Conservation (phyloP, 2,888 invertebrate genomes). For the Folsomia manolachei region DNA sequence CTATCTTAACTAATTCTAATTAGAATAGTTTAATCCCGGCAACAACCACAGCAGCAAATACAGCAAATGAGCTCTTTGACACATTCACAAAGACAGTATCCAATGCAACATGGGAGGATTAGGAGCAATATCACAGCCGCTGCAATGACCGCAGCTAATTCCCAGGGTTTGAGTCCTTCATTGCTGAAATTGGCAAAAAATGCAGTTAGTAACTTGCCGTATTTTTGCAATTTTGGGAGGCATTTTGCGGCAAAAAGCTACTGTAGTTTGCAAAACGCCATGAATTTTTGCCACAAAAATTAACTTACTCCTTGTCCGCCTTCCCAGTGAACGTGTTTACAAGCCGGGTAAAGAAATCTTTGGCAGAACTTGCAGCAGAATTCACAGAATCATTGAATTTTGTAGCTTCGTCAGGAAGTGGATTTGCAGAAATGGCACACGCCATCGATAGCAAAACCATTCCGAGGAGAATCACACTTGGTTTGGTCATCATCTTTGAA, state of each 20-base stretch:
- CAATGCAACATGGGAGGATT: conserved; percentile 43
- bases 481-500: conserved; percentile 10
- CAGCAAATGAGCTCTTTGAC: conserved; percentile 51
- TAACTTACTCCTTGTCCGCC: conserved; percentile 31
- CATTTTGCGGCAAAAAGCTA: not conserved
- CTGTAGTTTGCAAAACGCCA: too few relatives aligned
- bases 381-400: conserved; percentile 11
- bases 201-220: not conserved
- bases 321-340: conserved; percentile 34
- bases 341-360: conserved; percentile 33
- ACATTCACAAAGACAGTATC: conserved; percentile 48
- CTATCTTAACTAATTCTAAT: too few relatives aligned
- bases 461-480: conserved; percentile 25
- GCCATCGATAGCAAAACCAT: conserved; percentile 20
- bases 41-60: conserved; percentile 49
- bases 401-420: conserved; percentile 20
- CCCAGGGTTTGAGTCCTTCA: conserved; percentile 29
- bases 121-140: conserved; percentile 38
- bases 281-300: not conserved
- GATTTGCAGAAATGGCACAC: conserved; percentile 21
- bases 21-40: conserved; percentile 37
- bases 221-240: not conserved
- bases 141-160: conserved; percentile 35
- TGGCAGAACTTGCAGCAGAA: conserved; percentile 21
- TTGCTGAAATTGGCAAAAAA: conserved; percentile 15